phyloP scores from a whole-genome alignment of 1,140 invertebrate genomes.

The Drosophila ananassae region DNA sequence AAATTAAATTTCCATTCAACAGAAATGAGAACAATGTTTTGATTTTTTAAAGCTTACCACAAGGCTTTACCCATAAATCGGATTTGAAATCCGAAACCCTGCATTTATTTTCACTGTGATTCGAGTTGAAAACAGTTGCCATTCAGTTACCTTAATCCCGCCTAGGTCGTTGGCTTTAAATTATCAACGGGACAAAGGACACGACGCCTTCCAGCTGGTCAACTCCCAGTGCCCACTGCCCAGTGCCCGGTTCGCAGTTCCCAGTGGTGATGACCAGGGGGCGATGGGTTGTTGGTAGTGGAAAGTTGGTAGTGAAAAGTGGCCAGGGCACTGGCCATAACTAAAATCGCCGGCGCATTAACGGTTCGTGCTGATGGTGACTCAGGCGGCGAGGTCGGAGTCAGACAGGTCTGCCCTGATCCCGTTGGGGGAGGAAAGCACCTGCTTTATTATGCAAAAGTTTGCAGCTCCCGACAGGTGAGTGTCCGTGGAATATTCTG shows the following conservation, averaged over 20 bases:
- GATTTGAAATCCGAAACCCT: conserved; percentile 20
- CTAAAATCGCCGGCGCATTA: conserved; percentile 51
- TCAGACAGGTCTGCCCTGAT: conserved; percentile 43
- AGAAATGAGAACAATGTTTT: neutral
- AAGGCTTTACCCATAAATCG: neutral
- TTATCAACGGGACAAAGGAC: conserved; percentile 53
- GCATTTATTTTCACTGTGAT: conserved; percentile 37
- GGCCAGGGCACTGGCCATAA: conserved; percentile 33
- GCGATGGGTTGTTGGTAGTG: neutral
- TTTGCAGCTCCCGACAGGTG: conserved; percentile 57
- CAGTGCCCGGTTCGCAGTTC: neutral
- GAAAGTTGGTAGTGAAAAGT: conserved; percentile 8
- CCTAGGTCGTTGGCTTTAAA: conserved; percentile 65
- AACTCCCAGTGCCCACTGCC: conserved; percentile 16
- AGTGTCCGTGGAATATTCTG: conserved; percentile 47
- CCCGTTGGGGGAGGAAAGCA: conserved; percentile 36
- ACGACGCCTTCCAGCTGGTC: conserved; percentile 35
- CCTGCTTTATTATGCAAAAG: conserved; percentile 74
- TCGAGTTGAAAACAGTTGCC: conserved; percentile 31
- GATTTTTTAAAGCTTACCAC: neutral
- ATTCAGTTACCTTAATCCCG: conserved; percentile 44
- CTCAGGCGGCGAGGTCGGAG: conserved; percentile 28
- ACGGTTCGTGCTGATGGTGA: conserved; percentile 36
- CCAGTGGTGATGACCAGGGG: neutral
- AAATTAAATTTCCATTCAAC: neutral